These are phyloP conservation scores for Crocuta crocuta DNA, from an alignment of 2,113 vertebrate species.

Conservation along the genomic window DNA sequence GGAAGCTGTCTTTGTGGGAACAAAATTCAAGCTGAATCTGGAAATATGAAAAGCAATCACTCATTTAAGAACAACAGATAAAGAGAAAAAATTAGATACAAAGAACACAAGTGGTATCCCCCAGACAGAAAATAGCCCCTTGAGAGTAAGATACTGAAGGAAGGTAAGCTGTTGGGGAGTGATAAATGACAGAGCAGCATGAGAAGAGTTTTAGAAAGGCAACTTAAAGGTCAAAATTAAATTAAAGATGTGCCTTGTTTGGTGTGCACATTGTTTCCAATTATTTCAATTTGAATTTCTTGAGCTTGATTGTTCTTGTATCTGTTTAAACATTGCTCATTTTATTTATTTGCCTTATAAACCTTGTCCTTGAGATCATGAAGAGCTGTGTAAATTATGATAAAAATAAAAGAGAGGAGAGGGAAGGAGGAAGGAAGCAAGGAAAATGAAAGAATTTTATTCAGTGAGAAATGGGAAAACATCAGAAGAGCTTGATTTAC, in stretches of 20 bases:
- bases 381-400: neutral
- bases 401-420: neutral
- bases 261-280: neutral
- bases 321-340: neutral
- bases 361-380: neutral
- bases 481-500: neutral
- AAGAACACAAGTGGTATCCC: neutral
- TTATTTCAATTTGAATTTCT: neutral
- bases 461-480: neutral
- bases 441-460: neutral
- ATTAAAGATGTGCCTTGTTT: neutral
- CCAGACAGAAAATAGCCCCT: neutral
- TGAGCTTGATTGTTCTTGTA: neutral
- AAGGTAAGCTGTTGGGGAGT: neutral
- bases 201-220: neutral
- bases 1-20: neutral
- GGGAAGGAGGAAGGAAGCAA: neutral
- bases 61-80: neutral
- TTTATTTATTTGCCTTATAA: neutral
- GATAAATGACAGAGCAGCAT: neutral
- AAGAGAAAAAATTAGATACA: neutral
- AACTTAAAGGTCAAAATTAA: neutral
- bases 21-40: neutral
- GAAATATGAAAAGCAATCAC: neutral
- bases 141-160: neutral